phyloP scores from a whole-genome alignment of 2,113 vertebrate genomes.

The Syngnathus scovelli region DNA sequence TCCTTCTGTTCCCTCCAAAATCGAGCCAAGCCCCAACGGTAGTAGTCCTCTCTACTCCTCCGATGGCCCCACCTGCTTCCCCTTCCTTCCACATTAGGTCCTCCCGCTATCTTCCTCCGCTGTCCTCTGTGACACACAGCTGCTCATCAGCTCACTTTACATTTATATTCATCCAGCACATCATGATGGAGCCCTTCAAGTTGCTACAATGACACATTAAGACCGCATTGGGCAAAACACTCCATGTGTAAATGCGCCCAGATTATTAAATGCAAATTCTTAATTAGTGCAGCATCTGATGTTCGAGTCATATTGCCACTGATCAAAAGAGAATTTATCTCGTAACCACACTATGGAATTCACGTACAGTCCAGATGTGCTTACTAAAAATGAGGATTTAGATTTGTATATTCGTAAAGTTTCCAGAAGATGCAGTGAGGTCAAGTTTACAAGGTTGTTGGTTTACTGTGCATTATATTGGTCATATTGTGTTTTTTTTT shows the following conservation, averaged over 20 bases:
- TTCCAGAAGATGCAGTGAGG: not conserved
- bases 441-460: not conserved
- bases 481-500: not conserved
- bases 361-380: too few species aligned
- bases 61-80: constrained; percentile 52
- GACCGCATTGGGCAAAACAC: constrained; percentile 12
- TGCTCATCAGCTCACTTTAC: constrained; percentile 43
- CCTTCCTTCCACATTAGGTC: constrained; percentile 31
- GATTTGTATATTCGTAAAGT: not conserved
- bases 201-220: constrained; percentile 31
- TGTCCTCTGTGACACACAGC: constrained; percentile 50
- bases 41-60: constrained; percentile 47
- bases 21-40: constrained; percentile 51
- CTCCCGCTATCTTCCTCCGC: constrained; percentile 41
- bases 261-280: constrained; percentile 21
- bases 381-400: not conserved
- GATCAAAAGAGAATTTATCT: constrained; percentile 5
- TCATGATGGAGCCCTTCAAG: constrained; percentile 36
- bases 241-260: constrained; percentile 15
- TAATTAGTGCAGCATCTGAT: constrained; percentile 19
- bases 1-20: constrained; percentile 47
- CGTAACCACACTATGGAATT: not conserved
- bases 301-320: not conserved
- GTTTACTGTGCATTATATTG: not conserved
- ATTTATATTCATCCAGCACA: constrained; percentile 31